A percentile compares a stretch with the other conserved stretches of the same genome.
Evolutionary conservation across 2,888 invertebrate species (phyloP).

Genomic region (Ichneumoninae sp.): DNA sequence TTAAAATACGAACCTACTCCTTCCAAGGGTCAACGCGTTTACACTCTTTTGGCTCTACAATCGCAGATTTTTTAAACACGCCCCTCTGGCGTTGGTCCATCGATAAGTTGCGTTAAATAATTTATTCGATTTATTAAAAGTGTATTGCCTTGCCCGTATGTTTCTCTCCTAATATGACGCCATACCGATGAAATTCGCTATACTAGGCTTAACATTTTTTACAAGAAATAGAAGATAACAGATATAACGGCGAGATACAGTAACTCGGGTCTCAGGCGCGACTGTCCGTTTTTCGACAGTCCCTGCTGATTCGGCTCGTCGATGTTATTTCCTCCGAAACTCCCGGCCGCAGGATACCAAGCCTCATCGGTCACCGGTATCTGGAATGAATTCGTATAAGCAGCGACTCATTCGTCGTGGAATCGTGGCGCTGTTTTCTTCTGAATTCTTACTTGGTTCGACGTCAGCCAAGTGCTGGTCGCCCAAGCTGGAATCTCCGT

Average conservation of each 20-base stretch:
- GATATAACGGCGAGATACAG: slow-evolving; percentile 58
- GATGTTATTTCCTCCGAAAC: slow-evolving; percentile 86
- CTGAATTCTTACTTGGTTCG: slow-evolving; percentile 72
- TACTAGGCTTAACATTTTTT: slow-evolving; percentile 19
- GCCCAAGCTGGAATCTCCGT: slow-evolving; percentile 80
- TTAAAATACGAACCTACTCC: background rate
- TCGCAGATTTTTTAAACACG: background rate
- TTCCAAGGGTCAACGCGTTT: background rate
- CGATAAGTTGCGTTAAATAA: background rate
- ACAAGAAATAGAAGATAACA: slow-evolving; percentile 60
- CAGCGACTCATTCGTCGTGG: background rate
- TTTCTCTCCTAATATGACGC: slow-evolving; percentile 40
- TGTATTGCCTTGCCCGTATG: slow-evolving; percentile 44
- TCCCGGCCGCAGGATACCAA: slow-evolving; percentile 86
- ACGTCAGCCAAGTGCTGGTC: slow-evolving; percentile 77
- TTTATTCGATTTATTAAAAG: slow-evolving; percentile 25
- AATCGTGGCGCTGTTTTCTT: background rate
- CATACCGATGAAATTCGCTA: slow-evolving; percentile 35
- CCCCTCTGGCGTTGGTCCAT: background rate
- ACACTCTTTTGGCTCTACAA: background rate
- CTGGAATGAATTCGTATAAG: slow-evolving; percentile 63
- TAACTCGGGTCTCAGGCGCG: slow-evolving; percentile 58
- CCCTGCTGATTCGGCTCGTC: slow-evolving; percentile 87
- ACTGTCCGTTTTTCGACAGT: slow-evolving; percentile 79
- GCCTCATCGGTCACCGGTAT: slow-evolving; percentile 79